Evolutionary conservation across 2,888 invertebrate genomes (phyloP), one percentile per base, ranked within the genome.

Genomic region (Drosophila barbarae): DNA sequence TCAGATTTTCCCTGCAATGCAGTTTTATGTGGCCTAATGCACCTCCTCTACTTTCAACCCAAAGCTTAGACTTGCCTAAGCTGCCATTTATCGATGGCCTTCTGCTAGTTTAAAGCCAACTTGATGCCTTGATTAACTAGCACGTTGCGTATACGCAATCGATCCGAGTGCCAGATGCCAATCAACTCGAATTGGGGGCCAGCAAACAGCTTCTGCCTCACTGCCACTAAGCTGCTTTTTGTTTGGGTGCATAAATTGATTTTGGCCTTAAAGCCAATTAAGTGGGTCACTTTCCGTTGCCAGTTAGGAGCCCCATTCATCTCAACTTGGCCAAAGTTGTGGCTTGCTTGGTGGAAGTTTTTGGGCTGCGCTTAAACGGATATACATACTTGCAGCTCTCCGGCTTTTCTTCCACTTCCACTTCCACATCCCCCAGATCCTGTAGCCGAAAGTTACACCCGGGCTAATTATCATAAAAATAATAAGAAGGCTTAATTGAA

Each of bases 381-480:
- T 53, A 42, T 30, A 26, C 46, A 54, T 18, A 39, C 28, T 49
- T 42, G 54, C 54, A 67, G 18, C 32, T 13, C 50, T 18, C 15
- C 7, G 10, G 7, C 12, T 12, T 44, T 28, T 44, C 28, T 36
- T 9, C 18, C n/a, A 15, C 36, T 36, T 18, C n/a, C 26, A 26
- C 28, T 34, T 9, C 21, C n/a, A 15, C 36, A 36, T 18, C 26
- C 26, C 15, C 30, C 55, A 34, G 51, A 49, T 39, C 32, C 49
- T 52, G 30, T 34, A 54, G 47, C 55, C 39, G 36, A 60, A 60
- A 68, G 53, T 51, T 55, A 18, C 26, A 44, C n/a, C 44, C 35
- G n/a, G 54, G 63, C 59, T 84, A 82, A 84, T 80, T 80, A 80
- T 76, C 79, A 82, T 82, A 79, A 66, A 79, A 82, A 84, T 76